phyloP scores from a whole-genome alignment of 2,113 vertebrate species.

The Eublepharis macularius region DNA sequence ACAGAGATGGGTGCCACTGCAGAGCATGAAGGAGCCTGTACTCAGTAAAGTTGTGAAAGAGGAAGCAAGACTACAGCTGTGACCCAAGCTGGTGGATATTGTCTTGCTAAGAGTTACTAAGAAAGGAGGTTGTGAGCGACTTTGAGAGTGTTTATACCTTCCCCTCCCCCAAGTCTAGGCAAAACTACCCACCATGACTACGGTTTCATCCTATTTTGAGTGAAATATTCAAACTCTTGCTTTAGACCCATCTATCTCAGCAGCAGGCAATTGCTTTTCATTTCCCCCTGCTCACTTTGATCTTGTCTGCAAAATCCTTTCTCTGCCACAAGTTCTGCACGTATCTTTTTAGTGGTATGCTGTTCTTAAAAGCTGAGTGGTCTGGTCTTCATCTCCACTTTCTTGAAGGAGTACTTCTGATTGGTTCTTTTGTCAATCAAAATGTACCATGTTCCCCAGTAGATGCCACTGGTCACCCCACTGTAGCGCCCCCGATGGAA shows the following conservation, averaged over 20 bases:
- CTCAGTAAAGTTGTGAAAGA: not conserved
- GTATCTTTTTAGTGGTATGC: not conserved
- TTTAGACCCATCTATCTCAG: not conserved
- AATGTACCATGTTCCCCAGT: slow-evolving; percentile 85
- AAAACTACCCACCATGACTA: not conserved
- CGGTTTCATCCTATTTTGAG: not conserved
- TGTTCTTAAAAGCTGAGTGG: slow-evolving; percentile 3
- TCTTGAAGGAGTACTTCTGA: slow-evolving; percentile 82
- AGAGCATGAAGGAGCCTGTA: fast-evolving
- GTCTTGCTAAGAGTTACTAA: not conserved
- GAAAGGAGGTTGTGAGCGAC: not conserved
- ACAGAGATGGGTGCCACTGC: slow-evolving; percentile 13
- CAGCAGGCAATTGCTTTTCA: not conserved
- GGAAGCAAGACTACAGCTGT: not conserved
- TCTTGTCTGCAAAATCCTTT: no score
- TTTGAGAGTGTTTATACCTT: not conserved
- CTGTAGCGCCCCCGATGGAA: slow-evolving; percentile 78
- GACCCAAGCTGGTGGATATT: not conserved
- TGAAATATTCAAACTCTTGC: not conserved
- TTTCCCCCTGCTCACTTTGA: not conserved
- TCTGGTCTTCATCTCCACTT: slow-evolving; percentile 77
- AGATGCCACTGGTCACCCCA: slow-evolving; percentile 80
- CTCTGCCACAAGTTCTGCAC: not conserved
- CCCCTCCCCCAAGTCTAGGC: not conserved
- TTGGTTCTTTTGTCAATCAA: slow-evolving; percentile 77